phyloP scores from a whole-genome alignment of 1,140 invertebrate species.

The Neelides sp. region DNA sequence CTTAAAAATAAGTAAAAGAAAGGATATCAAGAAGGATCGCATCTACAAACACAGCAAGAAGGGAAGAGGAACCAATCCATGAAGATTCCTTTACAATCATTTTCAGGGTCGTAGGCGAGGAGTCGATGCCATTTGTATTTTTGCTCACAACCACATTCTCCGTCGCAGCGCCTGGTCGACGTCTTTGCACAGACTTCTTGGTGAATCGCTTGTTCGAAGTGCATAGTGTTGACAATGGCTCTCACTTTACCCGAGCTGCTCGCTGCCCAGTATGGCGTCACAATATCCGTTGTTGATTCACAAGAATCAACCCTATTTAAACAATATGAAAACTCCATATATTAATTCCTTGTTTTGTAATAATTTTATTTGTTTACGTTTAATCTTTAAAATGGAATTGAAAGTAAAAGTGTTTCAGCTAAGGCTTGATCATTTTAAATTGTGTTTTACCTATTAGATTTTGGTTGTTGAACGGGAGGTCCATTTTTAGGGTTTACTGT shows the following conservation, averaged over 20 bases:
- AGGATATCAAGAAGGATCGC: too few species aligned
- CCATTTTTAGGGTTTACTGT: constrained; percentile 30
- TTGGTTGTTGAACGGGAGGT: constrained; percentile 27
- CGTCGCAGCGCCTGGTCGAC: constrained; percentile 59
- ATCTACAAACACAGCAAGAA: constrained; percentile 80
- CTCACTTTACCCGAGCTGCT: constrained; percentile 80
- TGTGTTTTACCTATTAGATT: constrained; percentile 22
- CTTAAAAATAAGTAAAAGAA: too few species aligned
- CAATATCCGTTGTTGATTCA: constrained; percentile 81
- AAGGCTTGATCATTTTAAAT: neutral
- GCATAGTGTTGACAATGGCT: constrained; percentile 84
- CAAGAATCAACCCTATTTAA: constrained; percentile 65
- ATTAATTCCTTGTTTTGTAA: neutral
- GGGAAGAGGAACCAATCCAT: constrained; percentile 93
- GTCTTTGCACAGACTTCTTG: constrained; percentile 84
- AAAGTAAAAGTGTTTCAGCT: neutral
- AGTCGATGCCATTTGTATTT: constrained; percentile 79
- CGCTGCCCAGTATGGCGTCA: constrained; percentile 84
- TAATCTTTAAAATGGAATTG: neutral
- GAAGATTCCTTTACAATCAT: constrained; percentile 85
- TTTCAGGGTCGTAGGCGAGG: constrained; percentile 79
- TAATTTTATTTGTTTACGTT: neutral
- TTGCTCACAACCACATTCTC: constrained; percentile 77
- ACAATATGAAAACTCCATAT: neutral
- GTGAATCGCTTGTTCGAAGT: constrained; percentile 88